Evolutionary conservation across 2,113 vertebrate species (phyloP), one percentile per base, ranked within the genome.

Genomic region (Antechinus flavipes): DNA sequence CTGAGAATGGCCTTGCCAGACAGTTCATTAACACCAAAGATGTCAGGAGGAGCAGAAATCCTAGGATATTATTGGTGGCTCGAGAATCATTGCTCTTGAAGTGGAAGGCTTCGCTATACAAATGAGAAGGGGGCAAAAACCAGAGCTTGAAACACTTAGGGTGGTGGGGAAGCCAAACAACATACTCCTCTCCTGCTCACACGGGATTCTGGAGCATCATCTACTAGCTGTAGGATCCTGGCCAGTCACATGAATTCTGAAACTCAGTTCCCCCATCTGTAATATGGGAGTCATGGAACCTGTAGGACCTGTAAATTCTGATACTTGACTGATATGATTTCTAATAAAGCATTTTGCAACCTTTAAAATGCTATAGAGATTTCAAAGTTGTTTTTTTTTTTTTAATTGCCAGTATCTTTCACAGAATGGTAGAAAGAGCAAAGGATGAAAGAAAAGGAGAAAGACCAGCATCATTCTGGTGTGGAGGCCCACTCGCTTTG

Each of bases 21-120:
- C 54, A 91, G 97, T 97, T 97, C 96, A 97, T 98, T 98, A 98
- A 96, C 93, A 93, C 94, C 91, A 91, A 93, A 97, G 92, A 96
- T 90, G 94, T 2, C 95, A 49, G 96, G 94, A 96, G 97, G 25
- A 95, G 92, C 68, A 58, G 56, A 92, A 61, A 91, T 68, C 14
- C 27, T 84, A 8, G 35, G n/a, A 42, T 84, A 84, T 84, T 84
- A 84, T 42, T 76, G 35, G 35, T n/a, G 35, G 35, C 16, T 76
- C 68, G 19, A 42, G 68, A 84, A 35, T 76, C 35, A 76, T n/a
- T 76, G 12, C 61, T 76, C 61, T 76, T 42, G 35, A 76, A 76
- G 35, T n/a, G 30, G 10, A 68, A 35, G 16, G 35, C 14, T 16
- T n/a, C 35, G 22, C 12, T 5, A 3, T n/a, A 76, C 35, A 16